Conservation (phyloP, 2,888 invertebrate species). For the Drosophila anomalata region DNA sequence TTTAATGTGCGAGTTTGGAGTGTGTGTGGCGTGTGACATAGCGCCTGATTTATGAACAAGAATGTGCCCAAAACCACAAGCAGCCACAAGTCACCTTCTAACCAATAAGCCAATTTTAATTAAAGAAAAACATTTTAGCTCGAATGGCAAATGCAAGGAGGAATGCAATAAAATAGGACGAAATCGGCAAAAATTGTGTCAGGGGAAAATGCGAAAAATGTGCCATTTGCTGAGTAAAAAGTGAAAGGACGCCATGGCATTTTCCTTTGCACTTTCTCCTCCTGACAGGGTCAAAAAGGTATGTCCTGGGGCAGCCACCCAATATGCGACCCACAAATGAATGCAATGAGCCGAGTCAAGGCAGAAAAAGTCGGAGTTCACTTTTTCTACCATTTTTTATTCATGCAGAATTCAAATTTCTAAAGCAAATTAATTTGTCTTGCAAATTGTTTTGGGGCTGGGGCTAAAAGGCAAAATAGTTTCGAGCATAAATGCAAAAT, state of each 20-base stretch:
- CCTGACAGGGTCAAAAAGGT: conserved; percentile 8
- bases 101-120: conserved; percentile 47
- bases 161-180: conserved; percentile 34
- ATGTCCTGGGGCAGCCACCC: not conserved
- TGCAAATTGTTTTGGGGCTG: conserved; percentile 83
- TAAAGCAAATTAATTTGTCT: conserved; percentile 73
- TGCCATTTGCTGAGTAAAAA: conserved; percentile 15
- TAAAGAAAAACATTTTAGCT: conserved; percentile 36
- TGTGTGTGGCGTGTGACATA: conserved; percentile 11
- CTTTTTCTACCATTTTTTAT: conserved; percentile 3
- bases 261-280: not conserved
- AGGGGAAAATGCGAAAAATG: conserved; percentile 38
- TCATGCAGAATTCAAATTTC: conserved; percentile 81
- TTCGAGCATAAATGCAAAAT: not conserved
- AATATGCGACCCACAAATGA: conserved; percentile 1
- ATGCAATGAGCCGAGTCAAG: conserved; percentile 17
- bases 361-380: conserved; percentile 1
- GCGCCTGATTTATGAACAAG: conserved; percentile 40
- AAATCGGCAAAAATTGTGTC: conserved; percentile 36
- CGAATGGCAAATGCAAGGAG: conserved; percentile 5
- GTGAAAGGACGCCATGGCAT: conserved; percentile 28
- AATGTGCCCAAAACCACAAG: conserved; percentile 13
- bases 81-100: conserved; percentile 25
- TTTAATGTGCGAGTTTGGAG: not conserved
- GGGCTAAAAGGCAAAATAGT: conserved; percentile 86